These are phyloP conservation scores for Nomia melanderi DNA, from an alignment of 1,140 invertebrate species.

Conservation along the genomic window DNA sequence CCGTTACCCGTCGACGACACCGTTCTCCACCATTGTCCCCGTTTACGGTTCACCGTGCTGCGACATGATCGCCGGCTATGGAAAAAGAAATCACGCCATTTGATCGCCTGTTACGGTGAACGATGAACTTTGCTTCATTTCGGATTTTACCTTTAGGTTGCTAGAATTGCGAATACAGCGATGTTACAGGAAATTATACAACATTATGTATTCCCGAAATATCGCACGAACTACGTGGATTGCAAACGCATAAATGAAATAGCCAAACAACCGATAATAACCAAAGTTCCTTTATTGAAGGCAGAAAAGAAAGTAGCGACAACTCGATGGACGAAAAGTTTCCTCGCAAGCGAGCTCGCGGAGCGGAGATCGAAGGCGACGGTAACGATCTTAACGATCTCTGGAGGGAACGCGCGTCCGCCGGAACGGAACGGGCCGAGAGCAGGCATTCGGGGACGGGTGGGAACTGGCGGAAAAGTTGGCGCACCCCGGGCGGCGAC, in stretches of 20 bases:
- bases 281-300: too few species aligned
- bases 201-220: too few species aligned
- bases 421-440: not conserved
- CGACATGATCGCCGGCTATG: not conserved
- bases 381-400: not conserved
- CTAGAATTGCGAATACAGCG: too few species aligned
- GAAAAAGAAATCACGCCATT: conserved; percentile 16
- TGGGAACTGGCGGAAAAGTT: conserved; percentile 3
- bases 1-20: not conserved
- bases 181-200: too few species aligned
- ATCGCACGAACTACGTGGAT: too few species aligned
- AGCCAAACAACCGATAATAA: too few species aligned
- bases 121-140: too few species aligned
- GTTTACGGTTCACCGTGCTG: not conserved
- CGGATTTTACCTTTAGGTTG: too few species aligned
- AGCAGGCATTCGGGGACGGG: not conserved
- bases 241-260: too few species aligned
- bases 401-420: not conserved
- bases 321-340: not conserved
- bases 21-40: conserved; percentile 28
- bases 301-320: too few species aligned
- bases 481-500: not conserved
- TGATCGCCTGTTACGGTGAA: too few species aligned
- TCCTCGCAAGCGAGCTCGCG: not conserved
- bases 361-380: not conserved